Evolutionary conservation across 2,113 vertebrate genomes (phyloP), one percentile per base, ranked within the genome.

Genomic region (Crotalus tigris): DNA sequence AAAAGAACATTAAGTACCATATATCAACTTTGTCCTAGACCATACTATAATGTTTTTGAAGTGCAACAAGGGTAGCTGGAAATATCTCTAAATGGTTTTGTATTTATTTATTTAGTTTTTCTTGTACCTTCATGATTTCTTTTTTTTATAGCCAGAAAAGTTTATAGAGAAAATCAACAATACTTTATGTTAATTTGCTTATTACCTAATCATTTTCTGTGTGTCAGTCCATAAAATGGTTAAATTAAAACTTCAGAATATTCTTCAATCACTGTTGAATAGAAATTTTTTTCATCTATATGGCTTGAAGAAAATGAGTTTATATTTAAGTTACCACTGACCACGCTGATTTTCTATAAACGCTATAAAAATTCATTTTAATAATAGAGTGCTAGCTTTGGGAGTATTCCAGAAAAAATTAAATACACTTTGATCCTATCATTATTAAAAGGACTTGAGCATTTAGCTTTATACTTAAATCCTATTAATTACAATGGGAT

Each of bases 401-500:
- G 21, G 46, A 54, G 23, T 11, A 90, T 90, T 90, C 5, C 24
- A 87, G 86, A 58, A 88, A 44, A 86, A 90, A 12, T 33, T 92
- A 90, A 90, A 90, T 59, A 13, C 46, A 90, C 7, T 46, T 90
- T 85, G 85, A 93, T 90, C 55, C 69, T 46, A 85, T 86, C 54
- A 85, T 54, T 75, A 89, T 89, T 89, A 93, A 90, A 33, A 86
- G 55, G n/a, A 89, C 23, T 87, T 90, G 46, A 90, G 49, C 75
- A 90, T 46, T 90, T 90, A 86, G 55, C 44, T 90, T 21, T 59
- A 49, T 90, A 85, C 21, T 39, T 85, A 90, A 90, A 90, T 90
- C 54, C 55, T 85, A 90, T 51, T 92, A 92, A 92, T 90, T 59
- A 85, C 17, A 92, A 90, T 90, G 26, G 26, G 88, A 90, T 85